Conservation (phyloP, 2,113 vertebrate species). For the Pteropus alecto region DNA sequence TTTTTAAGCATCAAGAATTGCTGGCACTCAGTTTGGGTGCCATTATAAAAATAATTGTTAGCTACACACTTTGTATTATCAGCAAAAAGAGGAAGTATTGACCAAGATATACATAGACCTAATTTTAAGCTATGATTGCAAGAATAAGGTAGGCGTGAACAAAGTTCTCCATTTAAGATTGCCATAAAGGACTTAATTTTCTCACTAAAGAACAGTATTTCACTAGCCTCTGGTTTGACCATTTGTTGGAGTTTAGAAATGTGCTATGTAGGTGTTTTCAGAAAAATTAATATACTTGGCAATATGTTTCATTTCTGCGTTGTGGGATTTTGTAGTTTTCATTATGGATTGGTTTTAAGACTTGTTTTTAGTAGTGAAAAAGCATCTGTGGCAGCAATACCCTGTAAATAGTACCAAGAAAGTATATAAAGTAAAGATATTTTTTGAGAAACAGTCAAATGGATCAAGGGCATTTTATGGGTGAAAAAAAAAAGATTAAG, state of each 20-base stretch:
- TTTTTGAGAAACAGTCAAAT: neutral
- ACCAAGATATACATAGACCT: neutral
- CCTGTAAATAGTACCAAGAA: neutral
- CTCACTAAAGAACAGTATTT: neutral
- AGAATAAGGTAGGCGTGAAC: neutral
- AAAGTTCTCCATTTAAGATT: neutral
- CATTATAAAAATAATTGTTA: neutral
- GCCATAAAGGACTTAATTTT: neutral
- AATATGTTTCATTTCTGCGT: neutral
- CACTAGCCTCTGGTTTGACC: neutral
- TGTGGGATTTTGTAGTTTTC: neutral
- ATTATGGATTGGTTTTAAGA: neutral
- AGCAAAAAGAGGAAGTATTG: neutral
- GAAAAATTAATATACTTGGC: neutral
- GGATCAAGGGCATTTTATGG: neutral
- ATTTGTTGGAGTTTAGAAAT: neutral
- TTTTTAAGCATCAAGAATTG: neutral
- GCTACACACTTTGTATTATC: neutral
- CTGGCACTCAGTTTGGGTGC: neutral
- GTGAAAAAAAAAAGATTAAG: neutral
- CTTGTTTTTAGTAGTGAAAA: neutral
- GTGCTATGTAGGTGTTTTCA: neutral
- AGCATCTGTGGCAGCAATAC: neutral
- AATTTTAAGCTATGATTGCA: neutral
- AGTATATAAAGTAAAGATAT: neutral